Base-by-base conservation (phyloP, 2,797 vertebrate genomes). In the Rousettus madagascariensis region DNA sequence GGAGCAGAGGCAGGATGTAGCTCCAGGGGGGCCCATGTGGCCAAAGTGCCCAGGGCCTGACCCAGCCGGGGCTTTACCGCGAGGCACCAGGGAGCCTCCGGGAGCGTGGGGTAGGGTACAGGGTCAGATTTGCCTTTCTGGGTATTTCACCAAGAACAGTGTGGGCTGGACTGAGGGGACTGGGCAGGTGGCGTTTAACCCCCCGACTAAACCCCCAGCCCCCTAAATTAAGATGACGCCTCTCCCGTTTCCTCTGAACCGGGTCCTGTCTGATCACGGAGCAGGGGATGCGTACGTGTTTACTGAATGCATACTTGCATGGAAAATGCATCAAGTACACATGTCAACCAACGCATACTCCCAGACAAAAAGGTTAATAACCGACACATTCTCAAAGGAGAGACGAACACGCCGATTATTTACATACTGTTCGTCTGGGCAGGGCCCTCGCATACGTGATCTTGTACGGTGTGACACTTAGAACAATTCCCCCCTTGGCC, bases 11-110 rank as follows among this genome's bases (percentile, higher is more conserved):
- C 0, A 38, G 57, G 43, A 15, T 11, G 16, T 75, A 75, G 53
- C 8, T 17, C 86, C 13, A 0, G 9, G 28, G 68, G 8, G 51
- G 24, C 22, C 2, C 0, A 2, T 19, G 17, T 11, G 1, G 53
- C 77, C 71, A 12, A 55, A 77, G 9, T 13, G 8, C 49, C 1
- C 2, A 22, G 30, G 26, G 57, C 68, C 15, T 4, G 55, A 69
- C 71, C 30, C 71, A 20, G 53, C 22, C 17, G 49, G 36, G 24
- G 13, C 38, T 43, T 51, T 13, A 24, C 43, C 0, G 22, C 17
- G 53, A 74, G 26, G 33, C n/a, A 2, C 55, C 53, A 33, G 63
- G 33, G 41, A 82, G 38, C 78, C 61, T 10, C 12, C 2, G 3
- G 4, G 30, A 22, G 30, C 36, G 41, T 3, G 38, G 20, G 30